Conservation (phyloP, 2,797 vertebrate species). For the Tamandua tetradactyla region DNA sequence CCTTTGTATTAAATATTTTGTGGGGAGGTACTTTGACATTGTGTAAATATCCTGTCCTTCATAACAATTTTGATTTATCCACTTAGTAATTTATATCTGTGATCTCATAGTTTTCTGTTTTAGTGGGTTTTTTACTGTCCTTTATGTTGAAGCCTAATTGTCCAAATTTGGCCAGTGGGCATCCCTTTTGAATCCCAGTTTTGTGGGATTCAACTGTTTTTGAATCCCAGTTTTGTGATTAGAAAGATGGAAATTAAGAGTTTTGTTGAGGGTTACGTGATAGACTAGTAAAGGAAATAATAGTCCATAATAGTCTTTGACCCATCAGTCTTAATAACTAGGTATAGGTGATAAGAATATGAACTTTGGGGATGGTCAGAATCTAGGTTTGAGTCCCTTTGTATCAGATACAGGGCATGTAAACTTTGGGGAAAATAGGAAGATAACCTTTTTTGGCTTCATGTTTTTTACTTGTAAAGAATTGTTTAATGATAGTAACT, state of each 20-base stretch:
- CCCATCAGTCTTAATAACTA: neutral
- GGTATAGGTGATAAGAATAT: neutral
- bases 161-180: neutral
- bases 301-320: neutral
- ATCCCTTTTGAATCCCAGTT: neutral
- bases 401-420: neutral
- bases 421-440: neutral
- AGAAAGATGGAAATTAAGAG: neutral
- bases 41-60: neutral
- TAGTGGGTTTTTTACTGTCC: neutral
- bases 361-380: neutral
- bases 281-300: neutral
- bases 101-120: neutral
- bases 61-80: neutral
- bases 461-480: neutral
- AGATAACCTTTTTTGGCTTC: neutral
- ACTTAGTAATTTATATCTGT: neutral
- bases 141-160: neutral
- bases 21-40: neutral
- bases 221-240: conserved; percentile 1
- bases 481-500: neutral
- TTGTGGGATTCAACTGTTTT: conserved; percentile 7
- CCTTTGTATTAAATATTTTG: neutral
- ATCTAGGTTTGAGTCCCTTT: conserved; percentile 7
- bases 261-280: neutral